Conservation (phyloP, 2,888 invertebrate genomes). For the Entomobrya multifasciata region DNA sequence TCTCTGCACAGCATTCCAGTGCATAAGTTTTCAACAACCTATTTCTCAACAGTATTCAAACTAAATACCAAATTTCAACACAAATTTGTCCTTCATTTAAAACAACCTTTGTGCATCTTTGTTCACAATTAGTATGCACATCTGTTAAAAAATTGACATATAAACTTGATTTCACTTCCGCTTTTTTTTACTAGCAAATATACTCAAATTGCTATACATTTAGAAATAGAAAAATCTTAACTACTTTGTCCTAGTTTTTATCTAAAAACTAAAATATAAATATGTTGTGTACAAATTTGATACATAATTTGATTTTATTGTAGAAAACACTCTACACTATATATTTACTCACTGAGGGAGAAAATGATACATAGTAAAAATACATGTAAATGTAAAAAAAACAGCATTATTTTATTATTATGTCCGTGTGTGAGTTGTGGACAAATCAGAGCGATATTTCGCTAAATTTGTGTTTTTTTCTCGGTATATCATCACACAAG, state of each 20-base stretch:
- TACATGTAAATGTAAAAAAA: constrained; percentile 22
- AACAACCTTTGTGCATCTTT: background rate
- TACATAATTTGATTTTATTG: background rate
- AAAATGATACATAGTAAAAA: constrained; percentile 39
- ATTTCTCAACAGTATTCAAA: no score
- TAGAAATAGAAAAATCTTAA: no score
- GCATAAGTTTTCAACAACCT: no score
- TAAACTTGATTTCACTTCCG: background rate
- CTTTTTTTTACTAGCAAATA: no score
- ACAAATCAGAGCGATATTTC: constrained; percentile 39
- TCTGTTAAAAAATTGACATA: background rate
- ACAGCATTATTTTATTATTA: constrained; percentile 34
- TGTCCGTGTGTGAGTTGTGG: background rate
- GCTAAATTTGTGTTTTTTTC: constrained; percentile 19
- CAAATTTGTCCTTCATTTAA: background rate
- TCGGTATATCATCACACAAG: constrained; percentile 15
- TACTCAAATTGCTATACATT: background rate
- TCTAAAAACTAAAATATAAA: background rate
- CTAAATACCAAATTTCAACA: no score
- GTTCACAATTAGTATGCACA: no score
- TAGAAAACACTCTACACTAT: constrained; percentile 11
- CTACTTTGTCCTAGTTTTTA: no score
- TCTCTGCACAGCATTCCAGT: no score
- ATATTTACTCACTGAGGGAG: constrained; percentile 16
- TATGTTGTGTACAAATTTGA: constrained; percentile 34